Evolutionary conservation across 2,888 invertebrate species (phyloP).

Genomic region (Sipha maydis): DNA sequence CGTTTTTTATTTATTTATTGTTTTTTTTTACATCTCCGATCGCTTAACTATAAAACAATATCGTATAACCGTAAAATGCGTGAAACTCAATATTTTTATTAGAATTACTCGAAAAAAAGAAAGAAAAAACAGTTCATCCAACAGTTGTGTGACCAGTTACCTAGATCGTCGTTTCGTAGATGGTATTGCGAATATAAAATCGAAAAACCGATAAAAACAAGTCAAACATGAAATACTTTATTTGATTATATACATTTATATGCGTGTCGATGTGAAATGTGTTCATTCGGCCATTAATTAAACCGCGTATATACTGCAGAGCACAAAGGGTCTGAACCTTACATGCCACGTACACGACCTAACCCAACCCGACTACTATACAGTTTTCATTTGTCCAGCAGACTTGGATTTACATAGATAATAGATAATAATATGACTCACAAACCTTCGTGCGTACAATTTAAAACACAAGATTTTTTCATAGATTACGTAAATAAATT

Average conservation of each 20-base stretch:
- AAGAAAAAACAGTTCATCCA: not conserved
- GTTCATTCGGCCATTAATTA: not conserved
- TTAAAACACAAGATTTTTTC: not conserved
- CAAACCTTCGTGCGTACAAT: not conserved
- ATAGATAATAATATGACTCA: not conserved
- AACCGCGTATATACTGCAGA: not conserved
- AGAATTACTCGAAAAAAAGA: no score
- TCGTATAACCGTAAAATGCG: no score
- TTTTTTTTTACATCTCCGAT: no score
- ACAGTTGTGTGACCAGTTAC: not conserved
- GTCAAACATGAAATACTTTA: not conserved
- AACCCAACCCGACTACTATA: not conserved
- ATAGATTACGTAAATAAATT: not conserved
- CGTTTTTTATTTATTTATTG: no score
- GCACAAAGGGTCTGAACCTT: not conserved
- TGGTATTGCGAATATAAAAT: not conserved
- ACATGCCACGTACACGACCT: not conserved
- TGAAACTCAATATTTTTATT: no score
- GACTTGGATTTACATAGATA: slow-evolving; percentile 8
- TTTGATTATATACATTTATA: no score
- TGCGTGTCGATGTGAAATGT: not conserved
- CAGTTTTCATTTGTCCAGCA: slow-evolving; percentile 3
- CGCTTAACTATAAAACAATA: no score
- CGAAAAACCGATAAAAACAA: slow-evolving; percentile 6
- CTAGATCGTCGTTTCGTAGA: not conserved